phyloP scores from a whole-genome alignment of 2,888 invertebrate species.

The Pristionchus arcanus region DNA sequence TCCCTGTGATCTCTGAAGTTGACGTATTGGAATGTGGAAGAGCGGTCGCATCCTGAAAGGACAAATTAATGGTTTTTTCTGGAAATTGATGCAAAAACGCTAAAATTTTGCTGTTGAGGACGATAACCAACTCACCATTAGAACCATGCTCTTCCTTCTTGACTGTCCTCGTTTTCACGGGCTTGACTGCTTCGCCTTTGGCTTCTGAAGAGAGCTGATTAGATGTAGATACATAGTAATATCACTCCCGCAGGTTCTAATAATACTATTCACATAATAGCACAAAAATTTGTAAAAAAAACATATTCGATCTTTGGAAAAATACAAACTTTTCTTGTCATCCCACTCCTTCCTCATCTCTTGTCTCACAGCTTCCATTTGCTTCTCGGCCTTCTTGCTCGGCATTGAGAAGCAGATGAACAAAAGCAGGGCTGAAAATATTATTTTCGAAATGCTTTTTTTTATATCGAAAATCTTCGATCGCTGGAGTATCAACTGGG shows the following conservation, averaged over 20 bases:
- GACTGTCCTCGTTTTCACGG: background rate
- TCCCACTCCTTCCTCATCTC: conserved; percentile 35
- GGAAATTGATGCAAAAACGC: too few relatives aligned
- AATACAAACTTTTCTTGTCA: background rate
- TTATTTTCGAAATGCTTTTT: background rate
- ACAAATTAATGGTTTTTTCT: background rate
- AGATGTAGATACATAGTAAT: too few relatives aligned
- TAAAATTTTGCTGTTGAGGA: background rate
- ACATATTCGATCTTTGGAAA: too few relatives aligned
- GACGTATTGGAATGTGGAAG: background rate
- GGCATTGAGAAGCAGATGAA: conserved; percentile 38
- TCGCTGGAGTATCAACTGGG: background rate
- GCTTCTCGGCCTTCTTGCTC: conserved; percentile 4
- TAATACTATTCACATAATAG: too few relatives aligned
- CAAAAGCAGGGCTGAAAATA: background rate
- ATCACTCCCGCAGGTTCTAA: too few relatives aligned
- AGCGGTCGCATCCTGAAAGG: background rate
- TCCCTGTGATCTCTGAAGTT: background rate
- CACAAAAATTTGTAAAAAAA: too few relatives aligned
- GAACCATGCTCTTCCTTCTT: background rate
- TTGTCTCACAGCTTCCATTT: background rate
- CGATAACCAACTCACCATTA: background rate
- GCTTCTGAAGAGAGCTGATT: background rate
- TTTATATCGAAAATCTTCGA: background rate
- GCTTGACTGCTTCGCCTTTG: background rate